Evolutionary conservation across 92 coral and sea anemone genomes (phyloP), one percentile per base, ranked within the genome.

Genomic region (Metridium senile): DNA sequence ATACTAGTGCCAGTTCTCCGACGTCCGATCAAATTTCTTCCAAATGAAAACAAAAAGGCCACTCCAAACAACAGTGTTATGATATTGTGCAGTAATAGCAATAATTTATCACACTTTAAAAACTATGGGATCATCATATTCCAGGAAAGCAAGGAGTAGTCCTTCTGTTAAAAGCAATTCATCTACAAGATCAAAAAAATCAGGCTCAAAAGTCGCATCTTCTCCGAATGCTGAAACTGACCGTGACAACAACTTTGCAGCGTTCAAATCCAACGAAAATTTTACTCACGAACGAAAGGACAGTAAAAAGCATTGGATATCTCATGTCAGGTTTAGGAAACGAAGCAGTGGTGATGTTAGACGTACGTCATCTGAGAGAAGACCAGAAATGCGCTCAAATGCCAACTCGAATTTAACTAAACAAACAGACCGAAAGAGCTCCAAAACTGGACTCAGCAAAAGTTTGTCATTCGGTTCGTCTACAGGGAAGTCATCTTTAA

Each of bases 241-340:
- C 27, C 4, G 11, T 2, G 76, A 53, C 49, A 72, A 72, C 10
- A 72, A 72, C 47, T 6, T 20, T 13, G 20, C 59, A 13, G 59
- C 9, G 59, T 54, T 56, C 43, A 30, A 46, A 28, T 17, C 28
- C 4, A 9, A 70, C 23, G 76, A 66, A 1, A 79, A 58, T 11
- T 19, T 58, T 46, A 74, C 70, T 1, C 56, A 56, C 63, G 89
- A 88, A 67, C 85, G 88, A 57, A 83, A 74, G 66, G 93, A 91
- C 45, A 91, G 93, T 47, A 88, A 91, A 75, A 79, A 76, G 26
- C 87, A 84, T 66, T 88, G 97, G 92, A 79, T 91, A 25, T 84
- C 92, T 8, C 94, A 90, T 53, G 71, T 87, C 28, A 77, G 71
- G 49, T 74, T 47, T 61, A 72, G 84, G 47, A 77, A 64, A 33